Percentiles rank a stretch among this genome's conserved stretches.
Evolutionary conservation across 1,140 invertebrate genomes (phyloP).

Genomic region (Pseudachorutes palmiensis): DNA sequence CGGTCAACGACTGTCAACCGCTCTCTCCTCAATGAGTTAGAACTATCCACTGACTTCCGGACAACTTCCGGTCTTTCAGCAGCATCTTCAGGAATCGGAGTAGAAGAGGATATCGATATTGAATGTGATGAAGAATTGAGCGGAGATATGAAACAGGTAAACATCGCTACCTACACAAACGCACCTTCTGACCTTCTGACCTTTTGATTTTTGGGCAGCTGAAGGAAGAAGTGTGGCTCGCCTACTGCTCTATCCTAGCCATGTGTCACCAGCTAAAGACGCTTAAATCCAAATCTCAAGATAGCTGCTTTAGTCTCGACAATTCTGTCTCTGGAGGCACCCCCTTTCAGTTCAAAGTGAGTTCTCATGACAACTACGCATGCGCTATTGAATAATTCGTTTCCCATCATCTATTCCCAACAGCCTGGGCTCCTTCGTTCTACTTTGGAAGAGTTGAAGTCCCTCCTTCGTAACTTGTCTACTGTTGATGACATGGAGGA

Average conservation of each 20-base stretch:
- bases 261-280: conserved; percentile 44
- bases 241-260: conserved; percentile 45
- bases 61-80: conserved; percentile 38
- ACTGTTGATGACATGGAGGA: conserved; percentile 48
- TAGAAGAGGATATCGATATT: conserved; percentile 43
- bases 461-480: conserved; percentile 42
- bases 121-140: conserved; percentile 41
- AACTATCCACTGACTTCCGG: conserved; percentile 43
- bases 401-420: not conserved
- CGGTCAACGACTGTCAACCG: conserved; percentile 41
- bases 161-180: not conserved
- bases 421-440: conserved; percentile 46
- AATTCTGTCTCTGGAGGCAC: conserved; percentile 25
- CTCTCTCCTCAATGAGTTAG: conserved; percentile 50
- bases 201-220: too few species aligned
- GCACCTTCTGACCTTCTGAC: conserved; percentile 34
- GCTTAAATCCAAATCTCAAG: conserved; percentile 32
- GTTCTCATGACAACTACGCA: not conserved
- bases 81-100: conserved; percentile 38
- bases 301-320: conserved; percentile 33
- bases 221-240: conserved; percentile 47
- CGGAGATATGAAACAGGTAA: conserved; percentile 35
- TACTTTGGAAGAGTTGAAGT: conserved; percentile 44
- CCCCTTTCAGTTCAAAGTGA: conserved; percentile 32
- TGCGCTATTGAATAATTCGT: not conserved